Base-by-base conservation (phyloP, 2,797 vertebrate species). In the Notolabrus celidotus region DNA sequence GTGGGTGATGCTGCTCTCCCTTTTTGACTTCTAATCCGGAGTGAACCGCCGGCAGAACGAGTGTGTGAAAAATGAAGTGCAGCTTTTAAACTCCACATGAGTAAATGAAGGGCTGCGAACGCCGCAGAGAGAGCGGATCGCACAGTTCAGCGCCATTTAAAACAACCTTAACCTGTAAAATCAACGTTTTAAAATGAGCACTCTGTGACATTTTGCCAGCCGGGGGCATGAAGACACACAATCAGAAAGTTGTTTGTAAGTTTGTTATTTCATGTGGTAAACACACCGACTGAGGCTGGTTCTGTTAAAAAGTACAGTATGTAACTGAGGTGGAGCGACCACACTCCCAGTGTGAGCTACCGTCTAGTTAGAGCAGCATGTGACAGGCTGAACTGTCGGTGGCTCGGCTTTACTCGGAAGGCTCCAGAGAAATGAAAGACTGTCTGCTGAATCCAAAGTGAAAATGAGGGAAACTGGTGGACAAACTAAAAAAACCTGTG, bases 1-100 rank as follows among this genome's bases (percentile, higher is more conserved):
- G 89, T 86, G 91, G 91, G 90, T 87, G 88, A 90, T 85, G 74
- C 86, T 79, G 78, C 86, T 76, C 85, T 82, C 81, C 62, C 84
- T 75, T 80, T 91, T 85, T 82, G 74, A 88, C 90, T 91, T 74
- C 80, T 86, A 86, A 89, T 89, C 86, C 77, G 8, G 61, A 77
- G 64, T 51, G 74, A 86, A 86, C 80, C 63, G 59, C 74, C 38
- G n/a, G 80, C 80, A 79, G 53, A 83, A 71, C 45, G 56, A 65
- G 72, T 42, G 68, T 55, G 83, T 74, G 86, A 75, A 75, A n/a
- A 89, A 87, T 77, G 70, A 82, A 85, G 83, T 63, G 82, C 79
- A 72, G 85, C 80, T 87, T 88, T 47, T 85, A 71, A 83, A 87
- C 71, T 74, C 83, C 59, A 57, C 77, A 61, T 34, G 68, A 83